Evolutionary conservation across 2,113 vertebrate genomes (phyloP), one percentile per base, ranked within the genome.

Genomic region (Gobiocypris rarus): DNA sequence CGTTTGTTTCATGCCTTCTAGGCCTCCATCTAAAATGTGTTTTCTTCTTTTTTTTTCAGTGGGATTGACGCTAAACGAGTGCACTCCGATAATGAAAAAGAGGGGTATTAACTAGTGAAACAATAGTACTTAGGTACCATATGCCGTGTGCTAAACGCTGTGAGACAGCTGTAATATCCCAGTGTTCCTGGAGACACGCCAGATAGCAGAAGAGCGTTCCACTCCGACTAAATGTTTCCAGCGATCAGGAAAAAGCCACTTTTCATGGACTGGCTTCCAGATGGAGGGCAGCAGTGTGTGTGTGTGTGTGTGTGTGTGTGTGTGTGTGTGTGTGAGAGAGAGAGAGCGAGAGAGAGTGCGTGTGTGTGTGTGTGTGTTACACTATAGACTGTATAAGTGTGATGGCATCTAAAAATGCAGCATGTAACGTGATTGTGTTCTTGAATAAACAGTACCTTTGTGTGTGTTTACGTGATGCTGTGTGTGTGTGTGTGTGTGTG

Each of bases 81-180:
- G 89, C 87, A 86, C 83, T 86, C 85, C 61, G 86, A 83, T 89
- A 88, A 90, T 93, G 90, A 91, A 92, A 92, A 91, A 89, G 89
- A 83, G 84, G 84, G 38, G 89, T 92, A 91, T 94, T 94, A 93
- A 93, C 91, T 84, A 85, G 89, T 83, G 92, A 91, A 92, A 93
- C 93, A 93, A 93, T 91, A 91, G 91, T 93, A 92, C 92, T 94
- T 92, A 89, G 88, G 92, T 81, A 91, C 91, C 94, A 94, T 94
- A 94, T 95, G 94, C 89, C 90, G 91, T 91, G 85, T 92, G 82
- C 94, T 93, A 94, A 94, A 93, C 70, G 87, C 90, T 92, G 92
- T 83, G 86, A 92, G 93, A 94, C 94, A 95, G 95, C 95, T 94
- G 94, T 89, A 91, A 89, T 86, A 92, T 88, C 90, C 89, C 91